Conservation (phyloP, 2,113 vertebrate species). For the Scortum barcoo region DNA sequence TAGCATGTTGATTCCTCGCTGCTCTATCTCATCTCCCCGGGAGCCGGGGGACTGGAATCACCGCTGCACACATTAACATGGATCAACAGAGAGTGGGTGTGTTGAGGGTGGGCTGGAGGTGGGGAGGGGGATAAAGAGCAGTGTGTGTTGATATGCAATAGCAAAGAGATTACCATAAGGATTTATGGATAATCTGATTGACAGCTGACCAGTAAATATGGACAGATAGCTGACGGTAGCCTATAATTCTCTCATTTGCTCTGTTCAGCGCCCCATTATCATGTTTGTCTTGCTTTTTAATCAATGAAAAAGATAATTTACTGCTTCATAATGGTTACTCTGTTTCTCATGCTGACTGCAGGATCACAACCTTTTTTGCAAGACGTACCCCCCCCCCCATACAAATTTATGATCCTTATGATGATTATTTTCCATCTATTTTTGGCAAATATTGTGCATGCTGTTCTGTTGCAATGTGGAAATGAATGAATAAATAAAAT, state of each 20-base stretch:
- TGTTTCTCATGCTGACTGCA: not conserved
- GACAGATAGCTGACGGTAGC: constrained; percentile 62
- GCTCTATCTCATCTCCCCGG: constrained; percentile 63
- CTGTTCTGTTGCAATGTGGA: not conserved
- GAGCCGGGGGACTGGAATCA: constrained; percentile 65
- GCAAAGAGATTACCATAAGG: constrained; percentile 71
- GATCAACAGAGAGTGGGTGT: constrained; percentile 59
- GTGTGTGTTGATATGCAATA: constrained; percentile 64
- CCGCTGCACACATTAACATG: constrained; percentile 71
- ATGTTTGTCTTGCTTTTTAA: constrained; percentile 35
- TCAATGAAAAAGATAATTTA: not conserved
- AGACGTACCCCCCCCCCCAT: no score
- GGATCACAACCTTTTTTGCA: not conserved
- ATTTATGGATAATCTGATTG: constrained; percentile 84
- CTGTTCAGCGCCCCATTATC: constrained; percentile 30
- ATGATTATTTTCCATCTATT: not conserved
- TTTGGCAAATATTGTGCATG: not conserved
- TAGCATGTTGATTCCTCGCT: constrained; percentile 76
- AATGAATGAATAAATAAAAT: not conserved
- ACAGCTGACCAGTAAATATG: constrained; percentile 82
- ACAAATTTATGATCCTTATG: not conserved
- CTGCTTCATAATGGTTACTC: not conserved
- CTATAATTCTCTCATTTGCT: constrained; percentile 58
- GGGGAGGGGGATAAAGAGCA: constrained; percentile 29
- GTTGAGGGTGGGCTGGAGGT: constrained; percentile 17